Conservation (phyloP, 1,140 invertebrate species). For the Drosophila pachea region DNA sequence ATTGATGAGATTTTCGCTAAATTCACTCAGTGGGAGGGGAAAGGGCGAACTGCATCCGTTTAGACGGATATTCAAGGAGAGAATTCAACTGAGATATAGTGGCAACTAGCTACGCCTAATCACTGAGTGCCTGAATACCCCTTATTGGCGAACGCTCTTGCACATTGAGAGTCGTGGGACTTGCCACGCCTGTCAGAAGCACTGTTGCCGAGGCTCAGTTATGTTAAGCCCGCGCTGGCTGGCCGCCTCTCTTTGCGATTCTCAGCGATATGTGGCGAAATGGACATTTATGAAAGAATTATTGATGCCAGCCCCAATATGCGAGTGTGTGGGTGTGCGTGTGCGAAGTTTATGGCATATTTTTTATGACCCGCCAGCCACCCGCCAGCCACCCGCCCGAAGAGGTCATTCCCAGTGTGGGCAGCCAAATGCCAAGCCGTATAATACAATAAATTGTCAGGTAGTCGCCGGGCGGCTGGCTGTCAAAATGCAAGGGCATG, state of each 20-base stretch:
- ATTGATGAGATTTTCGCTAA: too few species aligned
- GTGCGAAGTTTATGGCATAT: slow-evolving; percentile 64
- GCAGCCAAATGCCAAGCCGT: slow-evolving; percentile 57
- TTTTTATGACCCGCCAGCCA: slow-evolving; percentile 61
- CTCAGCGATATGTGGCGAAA: slow-evolving; percentile 74
- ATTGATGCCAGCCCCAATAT: slow-evolving; percentile 69
- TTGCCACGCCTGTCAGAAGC: too few species aligned
- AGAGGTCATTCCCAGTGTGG: slow-evolving; percentile 51
- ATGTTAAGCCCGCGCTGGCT: slow-evolving; percentile 61
- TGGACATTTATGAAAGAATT: slow-evolving; percentile 78
- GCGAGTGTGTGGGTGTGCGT: slow-evolving; percentile 26
- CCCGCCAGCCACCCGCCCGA: slow-evolving; percentile 2
- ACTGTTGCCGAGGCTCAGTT: too few species aligned
- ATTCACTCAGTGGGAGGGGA: too few species aligned
- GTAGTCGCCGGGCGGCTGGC: slow-evolving; percentile 58
- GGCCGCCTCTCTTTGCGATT: slow-evolving; percentile 39
- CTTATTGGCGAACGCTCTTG: too few species aligned
- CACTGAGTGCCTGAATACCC: too few species aligned
- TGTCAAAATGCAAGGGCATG: slow-evolving; percentile 70
- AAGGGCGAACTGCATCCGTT: too few species aligned
- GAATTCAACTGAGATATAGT: too few species aligned
- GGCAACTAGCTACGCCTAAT: too few species aligned
- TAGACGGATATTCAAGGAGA: too few species aligned
- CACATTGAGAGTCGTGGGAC: too few species aligned
- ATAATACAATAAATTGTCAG: slow-evolving; percentile 77